phyloP scores from a whole-genome alignment of 2,888 invertebrate genomes.

The Deroplatys truncata region DNA sequence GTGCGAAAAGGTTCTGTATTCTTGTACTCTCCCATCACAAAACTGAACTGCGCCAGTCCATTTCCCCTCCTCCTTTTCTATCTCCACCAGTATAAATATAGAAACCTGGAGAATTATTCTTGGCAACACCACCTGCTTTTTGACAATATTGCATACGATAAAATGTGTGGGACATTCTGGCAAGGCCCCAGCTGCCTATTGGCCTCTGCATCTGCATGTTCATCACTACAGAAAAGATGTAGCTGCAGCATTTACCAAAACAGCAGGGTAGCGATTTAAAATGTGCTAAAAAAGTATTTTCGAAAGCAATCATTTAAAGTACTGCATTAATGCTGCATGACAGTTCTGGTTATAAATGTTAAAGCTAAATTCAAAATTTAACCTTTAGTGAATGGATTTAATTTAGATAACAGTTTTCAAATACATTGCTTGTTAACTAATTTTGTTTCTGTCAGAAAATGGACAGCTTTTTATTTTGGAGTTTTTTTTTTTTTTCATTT shows the following conservation, averaged over 20 bases:
- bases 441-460: no score
- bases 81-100: slow-evolving; percentile 27
- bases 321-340: not conserved
- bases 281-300: not conserved
- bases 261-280: not conserved
- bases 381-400: no score
- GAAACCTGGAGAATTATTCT: slow-evolving; percentile 31
- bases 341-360: no score
- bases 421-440: not conserved
- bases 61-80: not conserved
- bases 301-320: not conserved
- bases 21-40: slow-evolving; percentile 31
- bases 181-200: not conserved
- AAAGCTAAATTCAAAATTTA: no score
- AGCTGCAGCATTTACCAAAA: not conserved
- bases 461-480: no score
- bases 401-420: not conserved
- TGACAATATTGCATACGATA: slow-evolving; percentile 30
- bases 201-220: not conserved
- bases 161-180: not conserved
- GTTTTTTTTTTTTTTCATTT: no score
- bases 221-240: not conserved
- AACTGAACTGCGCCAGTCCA: not conserved
- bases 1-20: slow-evolving; percentile 30
- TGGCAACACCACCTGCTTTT: slow-evolving; percentile 28